These are phyloP conservation scores for Bolinopsis microptera DNA, from an alignment of 37 sponge, comb jelly and placozoan species.

Conservation along the genomic window DNA sequence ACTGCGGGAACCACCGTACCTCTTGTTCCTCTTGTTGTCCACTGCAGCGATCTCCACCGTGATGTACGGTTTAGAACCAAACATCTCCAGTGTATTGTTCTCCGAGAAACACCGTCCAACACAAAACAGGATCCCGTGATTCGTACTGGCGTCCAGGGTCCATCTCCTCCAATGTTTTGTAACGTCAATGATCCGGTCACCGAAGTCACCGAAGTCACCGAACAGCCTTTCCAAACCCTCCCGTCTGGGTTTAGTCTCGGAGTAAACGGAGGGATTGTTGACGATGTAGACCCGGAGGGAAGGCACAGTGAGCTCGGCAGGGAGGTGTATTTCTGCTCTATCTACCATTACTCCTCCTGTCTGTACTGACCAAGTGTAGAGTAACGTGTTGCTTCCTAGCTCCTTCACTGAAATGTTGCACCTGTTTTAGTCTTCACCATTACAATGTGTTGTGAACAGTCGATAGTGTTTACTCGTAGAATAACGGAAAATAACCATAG, in stretches of 20 bases:
- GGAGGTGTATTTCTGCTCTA: constrained; percentile 7
- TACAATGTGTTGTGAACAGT: no score
- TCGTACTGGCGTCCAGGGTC: neutral
- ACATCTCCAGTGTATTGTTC: neutral
- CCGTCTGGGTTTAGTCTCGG: neutral
- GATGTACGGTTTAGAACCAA: constrained; percentile 14
- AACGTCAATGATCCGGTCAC: neutral
- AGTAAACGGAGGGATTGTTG: neutral
- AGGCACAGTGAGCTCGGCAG: neutral
- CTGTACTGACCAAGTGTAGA: neutral
- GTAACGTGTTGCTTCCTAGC: neutral
- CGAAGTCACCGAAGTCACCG: neutral
- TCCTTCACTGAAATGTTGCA: constrained; percentile 18
- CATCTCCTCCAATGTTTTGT: neutral
- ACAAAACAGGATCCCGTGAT: constrained; percentile 52
- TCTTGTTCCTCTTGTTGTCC: neutral
- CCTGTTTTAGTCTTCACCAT: no score
- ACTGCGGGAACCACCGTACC: neutral
- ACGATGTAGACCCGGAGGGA: neutral
- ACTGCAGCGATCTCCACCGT: neutral
- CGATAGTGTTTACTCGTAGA: neutral
- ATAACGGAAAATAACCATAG: neutral
- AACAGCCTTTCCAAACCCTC: neutral
- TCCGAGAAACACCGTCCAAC: neutral
- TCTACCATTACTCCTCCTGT: neutral